These are phyloP conservation scores for Agapostemon virescens DNA, from an alignment of 2,888 invertebrate species.

Conservation along the genomic window DNA sequence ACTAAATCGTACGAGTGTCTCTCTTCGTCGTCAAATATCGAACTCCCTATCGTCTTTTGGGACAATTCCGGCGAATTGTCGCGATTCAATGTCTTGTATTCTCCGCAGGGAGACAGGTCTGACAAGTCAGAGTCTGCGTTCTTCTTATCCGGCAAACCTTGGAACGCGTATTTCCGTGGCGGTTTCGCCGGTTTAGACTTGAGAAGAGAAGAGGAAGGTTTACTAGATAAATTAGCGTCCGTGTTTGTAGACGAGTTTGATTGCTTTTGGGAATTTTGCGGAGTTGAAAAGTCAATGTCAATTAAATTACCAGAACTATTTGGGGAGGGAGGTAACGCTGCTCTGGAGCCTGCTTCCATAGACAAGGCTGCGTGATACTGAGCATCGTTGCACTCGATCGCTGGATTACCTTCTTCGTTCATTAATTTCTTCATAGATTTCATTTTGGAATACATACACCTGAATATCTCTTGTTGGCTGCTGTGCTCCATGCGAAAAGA, in stretches of 20 bases:
- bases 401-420: constrained; percentile 84
- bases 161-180: constrained; percentile 82
- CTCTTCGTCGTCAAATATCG: constrained; percentile 79
- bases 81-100: constrained; percentile 82
- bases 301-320: constrained; percentile 81
- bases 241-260: constrained; percentile 65
- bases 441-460: constrained; percentile 91
- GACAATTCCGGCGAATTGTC: constrained; percentile 79
- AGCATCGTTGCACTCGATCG: constrained; percentile 86
- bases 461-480: constrained; percentile 91
- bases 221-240: constrained; percentile 68
- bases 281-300: constrained; percentile 80
- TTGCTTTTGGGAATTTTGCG: constrained; percentile 75
- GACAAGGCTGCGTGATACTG: constrained; percentile 88
- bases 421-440: constrained; percentile 92
- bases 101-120: constrained; percentile 81
- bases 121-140: constrained; percentile 79
- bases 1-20: constrained; percentile 88
- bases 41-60: constrained; percentile 65
- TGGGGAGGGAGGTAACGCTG: constrained; percentile 88
- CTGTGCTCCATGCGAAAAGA: constrained; percentile 90
- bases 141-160: constrained; percentile 76
- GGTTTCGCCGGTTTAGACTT: constrained; percentile 85
- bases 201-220: constrained; percentile 82
- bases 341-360: constrained; percentile 91